These are phyloP conservation scores for Valencia hispanica DNA, from an alignment of 2,797 vertebrate species.

Conservation along the genomic window DNA sequence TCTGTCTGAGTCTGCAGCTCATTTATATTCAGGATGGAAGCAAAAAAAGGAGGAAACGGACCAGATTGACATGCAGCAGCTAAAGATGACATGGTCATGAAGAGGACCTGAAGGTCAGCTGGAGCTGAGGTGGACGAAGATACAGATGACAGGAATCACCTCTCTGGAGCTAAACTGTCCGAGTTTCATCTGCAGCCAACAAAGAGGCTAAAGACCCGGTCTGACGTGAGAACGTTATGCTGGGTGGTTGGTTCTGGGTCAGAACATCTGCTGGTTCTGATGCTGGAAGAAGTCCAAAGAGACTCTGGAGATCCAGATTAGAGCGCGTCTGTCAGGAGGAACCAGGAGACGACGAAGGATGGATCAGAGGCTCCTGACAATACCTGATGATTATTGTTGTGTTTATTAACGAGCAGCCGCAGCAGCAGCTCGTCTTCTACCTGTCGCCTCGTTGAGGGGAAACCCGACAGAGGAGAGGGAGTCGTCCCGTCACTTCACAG, in stretches of 20 bases:
- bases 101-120: background rate
- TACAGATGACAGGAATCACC: no score
- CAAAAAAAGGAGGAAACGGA: slow-evolving; percentile 28
- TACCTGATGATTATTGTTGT: background rate
- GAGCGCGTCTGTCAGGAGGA: no score
- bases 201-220: background rate
- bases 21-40: slow-evolving; percentile 47
- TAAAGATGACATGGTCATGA: background rate
- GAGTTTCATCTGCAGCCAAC: no score
- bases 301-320: background rate
- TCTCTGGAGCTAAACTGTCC: background rate
- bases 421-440: no score
- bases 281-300: background rate
- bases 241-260: no score
- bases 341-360: background rate
- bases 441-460: slow-evolving; percentile 1
- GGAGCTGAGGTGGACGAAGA: background rate
- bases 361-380: background rate
- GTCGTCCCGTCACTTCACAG: slow-evolving; percentile 39
- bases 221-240: no score
- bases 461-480: background rate
- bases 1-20: background rate
- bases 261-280: background rate
- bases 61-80: slow-evolving; percentile 41
- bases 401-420: background rate